Evolutionary conservation across 2,888 invertebrate species (phyloP).

Genomic region (Mythimna vitellina): DNA sequence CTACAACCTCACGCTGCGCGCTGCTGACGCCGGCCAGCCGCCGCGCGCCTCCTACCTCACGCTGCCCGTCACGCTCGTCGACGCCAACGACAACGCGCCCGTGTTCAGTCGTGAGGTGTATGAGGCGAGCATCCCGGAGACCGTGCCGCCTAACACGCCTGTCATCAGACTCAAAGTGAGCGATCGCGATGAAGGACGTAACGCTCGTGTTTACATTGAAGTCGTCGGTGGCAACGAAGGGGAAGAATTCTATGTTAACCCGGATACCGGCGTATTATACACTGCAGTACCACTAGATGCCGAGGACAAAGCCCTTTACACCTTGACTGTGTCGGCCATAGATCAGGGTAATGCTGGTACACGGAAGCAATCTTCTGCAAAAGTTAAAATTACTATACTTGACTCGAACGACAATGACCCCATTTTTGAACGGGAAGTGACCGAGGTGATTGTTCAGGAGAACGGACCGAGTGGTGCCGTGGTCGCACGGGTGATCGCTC

Average conservation of each 20-base stretch:
- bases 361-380: constrained; percentile 96
- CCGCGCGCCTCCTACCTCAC: constrained; percentile 94
- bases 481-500: constrained; percentile 96
- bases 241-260: constrained; percentile 96
- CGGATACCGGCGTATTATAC: constrained; percentile 97
- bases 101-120: constrained; percentile 96
- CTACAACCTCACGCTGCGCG: constrained; percentile 96
- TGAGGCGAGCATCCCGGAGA: constrained; percentile 96
- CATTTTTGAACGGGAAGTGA: constrained; percentile 93
- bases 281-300: constrained; percentile 96
- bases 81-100: constrained; percentile 96
- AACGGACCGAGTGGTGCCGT: constrained; percentile 96
- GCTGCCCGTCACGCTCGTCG: constrained; percentile 95
- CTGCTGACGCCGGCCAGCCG: constrained; percentile 95
- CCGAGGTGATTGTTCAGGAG: constrained; percentile 95
- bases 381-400: constrained; percentile 96
- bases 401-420: constrained; percentile 99
- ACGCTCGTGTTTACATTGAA: constrained; percentile 96
- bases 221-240: constrained; percentile 98
- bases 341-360: constrained; percentile 96
- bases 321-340: constrained; percentile 96
- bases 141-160: constrained; percentile 96
- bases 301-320: constrained; percentile 95
- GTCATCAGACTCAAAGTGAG: constrained; percentile 96
- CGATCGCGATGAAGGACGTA: constrained; percentile 95